phyloP scores from a whole-genome alignment of 2,797 vertebrate species.

The Hoplostethus mediterraneus region DNA sequence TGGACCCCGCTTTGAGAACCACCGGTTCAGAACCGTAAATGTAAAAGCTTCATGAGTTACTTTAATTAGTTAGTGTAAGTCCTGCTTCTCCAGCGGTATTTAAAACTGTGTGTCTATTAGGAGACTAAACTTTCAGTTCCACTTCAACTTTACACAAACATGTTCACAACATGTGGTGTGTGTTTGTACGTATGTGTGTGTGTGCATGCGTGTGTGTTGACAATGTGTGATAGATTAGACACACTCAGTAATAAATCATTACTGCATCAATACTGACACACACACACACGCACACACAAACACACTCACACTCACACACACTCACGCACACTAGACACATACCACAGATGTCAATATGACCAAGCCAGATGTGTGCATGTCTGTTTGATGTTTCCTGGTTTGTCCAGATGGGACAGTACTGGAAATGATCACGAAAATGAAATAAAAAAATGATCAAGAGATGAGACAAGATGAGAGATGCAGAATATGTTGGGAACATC shows the following conservation, averaged over 20 bases:
- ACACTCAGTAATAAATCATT: constrained; percentile 56
- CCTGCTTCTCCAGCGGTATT: too few species aligned
- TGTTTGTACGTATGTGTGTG: not conserved
- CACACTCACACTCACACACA: constrained; percentile 2
- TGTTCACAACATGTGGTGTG: constrained; percentile 25
- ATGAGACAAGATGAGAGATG: constrained; percentile 40
- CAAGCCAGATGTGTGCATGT: constrained; percentile 53
- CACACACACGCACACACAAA: not conserved
- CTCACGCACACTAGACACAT: not conserved
- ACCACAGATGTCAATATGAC: constrained; percentile 60
- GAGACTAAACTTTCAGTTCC: not conserved
- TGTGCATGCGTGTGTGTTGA: not conserved
- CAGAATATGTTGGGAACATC: constrained; percentile 8
- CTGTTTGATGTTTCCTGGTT: constrained; percentile 56
- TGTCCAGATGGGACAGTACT: constrained; percentile 59
- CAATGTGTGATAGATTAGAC: constrained; percentile 34
- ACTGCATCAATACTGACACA: constrained; percentile 34
- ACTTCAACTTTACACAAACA: constrained; percentile 10
- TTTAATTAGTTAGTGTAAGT: too few species aligned
- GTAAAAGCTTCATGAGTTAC: too few species aligned
- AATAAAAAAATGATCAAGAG: constrained; percentile 38
- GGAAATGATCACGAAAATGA: constrained; percentile 28
- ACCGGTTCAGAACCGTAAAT: too few species aligned
- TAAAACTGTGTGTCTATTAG: not conserved
- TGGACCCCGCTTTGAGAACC: too few species aligned